Evolutionary conservation across 2,113 vertebrate species (phyloP), one percentile per base, ranked within the genome.

Genomic region (Antennarius striatus): DNA sequence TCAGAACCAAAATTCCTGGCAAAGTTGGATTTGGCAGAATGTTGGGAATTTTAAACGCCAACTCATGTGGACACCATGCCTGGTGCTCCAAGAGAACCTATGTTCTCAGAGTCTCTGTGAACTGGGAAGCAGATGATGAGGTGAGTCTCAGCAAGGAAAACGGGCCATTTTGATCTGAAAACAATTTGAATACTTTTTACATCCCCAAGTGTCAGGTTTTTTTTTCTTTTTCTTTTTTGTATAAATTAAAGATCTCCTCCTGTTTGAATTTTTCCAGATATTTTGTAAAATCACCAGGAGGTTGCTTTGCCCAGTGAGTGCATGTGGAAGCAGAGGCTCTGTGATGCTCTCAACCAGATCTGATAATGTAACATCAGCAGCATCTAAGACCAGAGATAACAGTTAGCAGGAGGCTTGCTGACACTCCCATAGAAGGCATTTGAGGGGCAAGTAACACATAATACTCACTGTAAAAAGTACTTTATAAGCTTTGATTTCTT

Each of bases 11-110:
- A 81, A 58, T 79, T 82, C 73, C 82, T 77, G 85, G 82, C 73
- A 77, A 80, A 86, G 66, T 74, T 73, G 55, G 61, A 66, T 58
- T 67, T 73, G 79, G 86, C 86, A 83, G 68, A 63, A 79, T 75
- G 79, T 65, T 66, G 71, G 74, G 84, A 84, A 81, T 77, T 77
- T 79, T 71, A 68, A 66, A 74, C 67, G 75, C 57, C 68, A 52
- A 77, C 57, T 74, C 48, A 56, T 61, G 52, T 32, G 10, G 67
- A 72, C n/a, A 55, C 75, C 63, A 17, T 29, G 59, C 60, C 52
- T 57, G 73, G 56, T 50, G 40, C 46, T 57, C 43, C 16, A 14
- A 48, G 30, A 40, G 39, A 58, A 64, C 17, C 30, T 52, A 54
- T 46, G 52, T 47, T 74, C 1, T 3, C 57, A 50, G 29, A 50